Evolutionary conservation across 2,888 invertebrate genomes (phyloP).

Genomic region (Acleris sparsana): DNA sequence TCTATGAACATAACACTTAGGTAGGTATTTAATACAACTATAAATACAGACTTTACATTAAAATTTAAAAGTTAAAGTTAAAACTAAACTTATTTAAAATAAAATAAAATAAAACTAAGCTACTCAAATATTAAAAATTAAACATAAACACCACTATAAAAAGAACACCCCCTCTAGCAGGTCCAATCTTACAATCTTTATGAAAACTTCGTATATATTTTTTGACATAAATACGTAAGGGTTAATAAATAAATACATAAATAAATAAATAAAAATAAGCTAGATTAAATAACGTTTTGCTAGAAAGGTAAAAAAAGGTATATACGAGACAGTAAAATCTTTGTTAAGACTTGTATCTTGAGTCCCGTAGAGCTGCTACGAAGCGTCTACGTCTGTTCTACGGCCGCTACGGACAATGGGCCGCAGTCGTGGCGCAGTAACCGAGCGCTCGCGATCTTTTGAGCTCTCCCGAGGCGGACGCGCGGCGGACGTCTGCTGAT

Average conservation of each 20-base stretch:
- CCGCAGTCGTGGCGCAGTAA: constrained; percentile 54
- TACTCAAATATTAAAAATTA: too few relatives aligned
- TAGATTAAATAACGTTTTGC: neutral
- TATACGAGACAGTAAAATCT: constrained; percentile 7
- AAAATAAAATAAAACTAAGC: too few relatives aligned
- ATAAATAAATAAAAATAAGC: neutral
- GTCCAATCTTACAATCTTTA: too few relatives aligned
- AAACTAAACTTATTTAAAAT: too few relatives aligned
- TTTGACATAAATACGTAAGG: neutral
- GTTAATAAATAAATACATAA: too few relatives aligned
- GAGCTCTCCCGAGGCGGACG: constrained; percentile 61
- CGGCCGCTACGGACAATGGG: constrained; percentile 55
- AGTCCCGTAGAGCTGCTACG: constrained; percentile 43
- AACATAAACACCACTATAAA: too few relatives aligned
- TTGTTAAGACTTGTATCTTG: neutral
- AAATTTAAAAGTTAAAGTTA: too few relatives aligned
- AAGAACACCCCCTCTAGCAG: too few relatives aligned
- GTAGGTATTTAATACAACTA: too few relatives aligned
- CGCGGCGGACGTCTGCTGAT: constrained; percentile 55
- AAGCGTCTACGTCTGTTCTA: constrained; percentile 52
- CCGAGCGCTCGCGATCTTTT: constrained; percentile 62
- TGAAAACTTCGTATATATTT: too few relatives aligned
- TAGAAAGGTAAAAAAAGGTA: neutral
- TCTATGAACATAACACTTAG: too few relatives aligned
- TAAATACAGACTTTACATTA: too few relatives aligned